Evolutionary conservation across 2,113 vertebrate genomes (phyloP).

Genomic region (Mesoclemmys tuberculata): DNA sequence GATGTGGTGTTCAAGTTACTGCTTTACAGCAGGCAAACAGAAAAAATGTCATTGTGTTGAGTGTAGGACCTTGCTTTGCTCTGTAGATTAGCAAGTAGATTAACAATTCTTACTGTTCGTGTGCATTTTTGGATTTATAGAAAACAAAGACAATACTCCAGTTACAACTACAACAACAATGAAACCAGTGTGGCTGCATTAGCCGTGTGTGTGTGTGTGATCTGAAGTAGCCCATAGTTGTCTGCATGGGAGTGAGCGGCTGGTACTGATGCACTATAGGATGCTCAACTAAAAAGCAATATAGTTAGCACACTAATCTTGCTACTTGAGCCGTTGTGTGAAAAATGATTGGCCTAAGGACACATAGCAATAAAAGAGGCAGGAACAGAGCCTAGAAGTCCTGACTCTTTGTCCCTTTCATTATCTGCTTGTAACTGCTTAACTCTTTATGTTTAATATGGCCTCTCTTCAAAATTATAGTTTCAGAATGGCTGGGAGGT

Average conservation of each 20-base stretch:
- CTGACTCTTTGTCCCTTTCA: not conserved
- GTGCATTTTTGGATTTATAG: no score
- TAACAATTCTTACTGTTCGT: not conserved
- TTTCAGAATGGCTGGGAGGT: slow-evolving; percentile 52
- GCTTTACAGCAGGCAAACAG: not conserved
- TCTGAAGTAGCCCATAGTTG: not conserved
- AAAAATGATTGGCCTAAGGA: not conserved
- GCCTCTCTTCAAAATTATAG: slow-evolving; percentile 25
- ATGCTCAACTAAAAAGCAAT: not conserved
- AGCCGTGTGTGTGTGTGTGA: no score
- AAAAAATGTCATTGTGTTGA: not conserved
- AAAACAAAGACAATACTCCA: no score
- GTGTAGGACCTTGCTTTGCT: not conserved
- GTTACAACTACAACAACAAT: no score
- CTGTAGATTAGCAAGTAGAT: not conserved
- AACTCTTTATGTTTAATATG: slow-evolving; percentile 49
- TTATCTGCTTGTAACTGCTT: slow-evolving; percentile 20
- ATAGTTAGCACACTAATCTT: not conserved
- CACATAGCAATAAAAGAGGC: not conserved
- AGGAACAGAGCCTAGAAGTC: not conserved
- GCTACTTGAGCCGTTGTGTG: not conserved
- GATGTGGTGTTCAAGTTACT: not conserved
- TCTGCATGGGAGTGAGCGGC: not conserved
- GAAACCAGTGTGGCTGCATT: no score
- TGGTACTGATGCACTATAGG: not conserved